Evolutionary conservation across 2,797 vertebrate species (phyloP).

Genomic region (Sebastes minor): DNA sequence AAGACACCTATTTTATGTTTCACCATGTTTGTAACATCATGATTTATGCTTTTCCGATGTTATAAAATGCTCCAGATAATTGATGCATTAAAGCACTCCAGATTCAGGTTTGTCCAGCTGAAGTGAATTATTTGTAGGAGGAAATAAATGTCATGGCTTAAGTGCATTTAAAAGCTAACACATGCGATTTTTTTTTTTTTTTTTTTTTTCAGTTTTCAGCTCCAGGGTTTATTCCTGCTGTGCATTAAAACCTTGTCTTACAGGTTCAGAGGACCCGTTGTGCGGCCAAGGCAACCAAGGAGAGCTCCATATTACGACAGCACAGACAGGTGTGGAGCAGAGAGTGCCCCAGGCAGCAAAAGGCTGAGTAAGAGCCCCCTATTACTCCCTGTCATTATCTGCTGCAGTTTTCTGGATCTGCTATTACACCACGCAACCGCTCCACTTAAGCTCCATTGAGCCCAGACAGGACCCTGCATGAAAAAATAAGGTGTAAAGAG

Average conservation of each 20-base stretch:
- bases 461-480: conserved; percentile 35
- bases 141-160: conserved; percentile 22
- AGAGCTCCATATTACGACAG: conserved; percentile 86
- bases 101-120: background rate
- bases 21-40: background rate
- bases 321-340: conserved; percentile 92
- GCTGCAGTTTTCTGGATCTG: conserved; percentile 69
- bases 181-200: background rate
- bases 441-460: conserved; percentile 64
- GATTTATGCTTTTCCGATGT: background rate
- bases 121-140: conserved; percentile 29
- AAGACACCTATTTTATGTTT: background rate
- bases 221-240: conserved; percentile 24
- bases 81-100: conserved; percentile 14
- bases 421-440: conserved; percentile 58
- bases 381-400: conserved; percentile 73
- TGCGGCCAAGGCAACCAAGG: conserved; percentile 86
- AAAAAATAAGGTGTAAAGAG: conserved; percentile 34
- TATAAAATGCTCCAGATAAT: conserved; percentile 10
- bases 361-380: conserved; percentile 85
- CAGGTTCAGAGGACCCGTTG: conserved; percentile 86
- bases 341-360: conserved; percentile 83
- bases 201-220: background rate
- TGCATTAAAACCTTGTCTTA: conserved; percentile 55
- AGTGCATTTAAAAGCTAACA: conserved; percentile 40